A percentile compares a stretch with the other conserved stretches of the same genome.
Evolutionary conservation across 2,888 invertebrate genomes (phyloP).

Genomic region (Deilephila elpenor): DNA sequence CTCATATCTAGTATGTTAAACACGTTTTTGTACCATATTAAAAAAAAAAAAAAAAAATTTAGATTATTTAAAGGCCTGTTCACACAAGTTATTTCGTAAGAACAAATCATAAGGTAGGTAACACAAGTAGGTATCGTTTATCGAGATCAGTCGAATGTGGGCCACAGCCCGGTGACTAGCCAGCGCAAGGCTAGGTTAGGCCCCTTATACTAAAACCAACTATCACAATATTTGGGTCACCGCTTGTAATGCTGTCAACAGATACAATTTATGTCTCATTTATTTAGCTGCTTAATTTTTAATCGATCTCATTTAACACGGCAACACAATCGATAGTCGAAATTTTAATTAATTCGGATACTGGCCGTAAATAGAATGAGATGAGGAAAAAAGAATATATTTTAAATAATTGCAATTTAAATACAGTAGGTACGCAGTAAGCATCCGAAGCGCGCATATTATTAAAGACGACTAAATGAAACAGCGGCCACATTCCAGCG

Average conservation of each 20-base stretch:
- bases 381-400: neutral
- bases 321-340: conserved; percentile 1
- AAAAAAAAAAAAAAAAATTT: neutral
- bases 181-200: conserved; percentile 50
- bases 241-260: conserved; percentile 30
- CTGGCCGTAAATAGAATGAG: conserved; percentile 5
- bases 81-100: conserved; percentile 42
- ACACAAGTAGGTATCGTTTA: conserved; percentile 33
- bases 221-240: conserved; percentile 49
- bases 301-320: conserved; percentile 13
- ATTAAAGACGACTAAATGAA: conserved; percentile 24
- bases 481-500: conserved; percentile 26
- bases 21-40: neutral
- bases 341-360: neutral
- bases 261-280: conserved; percentile 32
- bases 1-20: neutral
- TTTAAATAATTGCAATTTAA: conserved; percentile 22
- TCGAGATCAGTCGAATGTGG: conserved; percentile 53
- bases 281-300: conserved; percentile 19
- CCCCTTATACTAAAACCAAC: conserved; percentile 46
- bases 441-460: conserved; percentile 24
- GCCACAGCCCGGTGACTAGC: conserved; percentile 48
- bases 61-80: neutral
- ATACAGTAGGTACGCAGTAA: conserved; percentile 1
- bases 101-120: conserved; percentile 23